Conservation (phyloP, 2,797 vertebrate genomes). For the Sebastiscus albofasciatus region DNA sequence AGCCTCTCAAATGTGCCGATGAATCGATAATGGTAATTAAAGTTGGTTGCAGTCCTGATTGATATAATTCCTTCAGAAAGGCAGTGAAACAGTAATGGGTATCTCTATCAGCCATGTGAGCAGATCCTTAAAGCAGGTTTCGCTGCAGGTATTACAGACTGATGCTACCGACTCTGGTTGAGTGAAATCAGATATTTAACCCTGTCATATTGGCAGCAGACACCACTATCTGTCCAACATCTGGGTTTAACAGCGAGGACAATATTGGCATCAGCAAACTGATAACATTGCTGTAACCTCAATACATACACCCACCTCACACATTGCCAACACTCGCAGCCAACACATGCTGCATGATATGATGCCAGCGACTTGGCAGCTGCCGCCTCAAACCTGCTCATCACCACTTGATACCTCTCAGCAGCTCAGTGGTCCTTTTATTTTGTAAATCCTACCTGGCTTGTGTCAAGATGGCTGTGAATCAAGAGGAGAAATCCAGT, state of each 20-base stretch:
- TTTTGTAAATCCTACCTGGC: conserved; percentile 45
- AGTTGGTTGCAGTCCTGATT: not conserved
- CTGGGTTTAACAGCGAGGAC: not conserved
- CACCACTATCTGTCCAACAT: not conserved
- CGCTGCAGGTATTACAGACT: not conserved
- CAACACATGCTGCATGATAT: conserved; percentile 27
- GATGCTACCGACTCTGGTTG: not conserved
- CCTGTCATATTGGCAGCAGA: not conserved
- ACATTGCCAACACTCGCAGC: conserved; percentile 12
- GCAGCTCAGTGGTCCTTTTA: conserved; percentile 36
- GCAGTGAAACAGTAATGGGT: not conserved
- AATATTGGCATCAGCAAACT: not conserved
- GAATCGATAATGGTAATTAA: not conserved
- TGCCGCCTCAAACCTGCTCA: conserved; percentile 23
- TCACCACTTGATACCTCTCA: conserved; percentile 31
- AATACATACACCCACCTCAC: conserved; percentile 10
- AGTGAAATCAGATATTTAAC: not conserved
- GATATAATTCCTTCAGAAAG: not conserved
- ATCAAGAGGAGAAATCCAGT: conserved; percentile 23
- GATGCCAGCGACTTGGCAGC: conserved; percentile 35
- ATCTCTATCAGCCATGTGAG: not conserved
- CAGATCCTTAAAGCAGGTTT: not conserved
- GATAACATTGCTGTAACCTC: conserved; percentile 21
- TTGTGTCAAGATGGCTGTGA: conserved; percentile 32
- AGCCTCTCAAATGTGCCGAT: too few relatives aligned